Percentiles rank a stretch among this genome's conserved stretches.
These are phyloP conservation scores for Chironomus riparius DNA, from an alignment of 2,888 invertebrate species.

Conservation along the genomic window DNA sequence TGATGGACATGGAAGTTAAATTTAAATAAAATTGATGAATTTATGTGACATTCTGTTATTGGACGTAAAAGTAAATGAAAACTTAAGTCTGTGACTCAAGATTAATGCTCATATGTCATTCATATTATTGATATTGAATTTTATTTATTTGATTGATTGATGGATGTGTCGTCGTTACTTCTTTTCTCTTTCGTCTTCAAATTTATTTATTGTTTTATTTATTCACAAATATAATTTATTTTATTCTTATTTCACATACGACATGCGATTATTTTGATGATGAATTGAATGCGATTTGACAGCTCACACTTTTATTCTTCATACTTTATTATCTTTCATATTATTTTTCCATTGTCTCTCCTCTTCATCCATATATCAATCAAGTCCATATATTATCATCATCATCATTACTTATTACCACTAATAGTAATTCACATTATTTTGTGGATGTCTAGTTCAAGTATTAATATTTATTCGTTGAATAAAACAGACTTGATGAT, in stretches of 20 bases:
- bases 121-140: background rate
- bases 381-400: too few species aligned
- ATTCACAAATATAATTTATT: background rate
- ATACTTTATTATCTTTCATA: too few species aligned
- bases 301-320: conserved; percentile 8
- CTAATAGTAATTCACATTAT: background rate
- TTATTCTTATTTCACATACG: background rate
- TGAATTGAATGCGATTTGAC: conserved; percentile 24
- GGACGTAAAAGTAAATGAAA: background rate
- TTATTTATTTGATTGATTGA: background rate
- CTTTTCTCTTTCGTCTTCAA: background rate
- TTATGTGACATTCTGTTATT: background rate
- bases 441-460: background rate
- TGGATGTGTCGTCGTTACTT: background rate
- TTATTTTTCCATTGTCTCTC: background rate
- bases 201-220: background rate
- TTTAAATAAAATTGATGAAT: background rate
- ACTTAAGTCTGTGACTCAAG: background rate
- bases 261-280: background rate
- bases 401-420: background rate
- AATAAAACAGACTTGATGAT: background rate
- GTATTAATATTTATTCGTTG: too few species aligned
- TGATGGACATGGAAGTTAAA: background rate
- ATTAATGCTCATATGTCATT: conserved; percentile 4
- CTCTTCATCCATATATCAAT: too few species aligned